Evolutionary conservation across 2,113 vertebrate species (phyloP).

Genomic region (Eptatretus burgeri): DNA sequence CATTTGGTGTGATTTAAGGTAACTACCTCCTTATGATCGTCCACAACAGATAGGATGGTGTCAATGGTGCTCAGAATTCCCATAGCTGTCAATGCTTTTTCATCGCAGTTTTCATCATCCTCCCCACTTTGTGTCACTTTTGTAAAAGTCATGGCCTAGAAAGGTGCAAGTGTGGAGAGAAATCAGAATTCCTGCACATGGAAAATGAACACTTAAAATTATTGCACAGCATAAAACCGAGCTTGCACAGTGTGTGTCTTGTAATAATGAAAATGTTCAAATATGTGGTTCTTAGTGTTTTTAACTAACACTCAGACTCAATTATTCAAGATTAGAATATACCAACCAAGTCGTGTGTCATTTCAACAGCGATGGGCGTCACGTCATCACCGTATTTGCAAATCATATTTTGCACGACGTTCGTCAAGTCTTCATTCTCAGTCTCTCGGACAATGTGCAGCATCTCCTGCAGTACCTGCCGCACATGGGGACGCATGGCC

Average conservation of each 20-base stretch:
- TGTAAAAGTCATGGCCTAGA: conserved; percentile 94
- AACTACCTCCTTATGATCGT: conserved; percentile 91
- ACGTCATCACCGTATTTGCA: conserved; percentile 98
- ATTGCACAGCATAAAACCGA: too few relatives aligned
- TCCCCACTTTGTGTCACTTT: conserved; percentile 92
- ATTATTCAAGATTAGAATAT: too few relatives aligned
- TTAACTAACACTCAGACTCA: too few relatives aligned
- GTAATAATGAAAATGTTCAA: too few relatives aligned
- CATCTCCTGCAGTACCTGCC: conserved; percentile 89
- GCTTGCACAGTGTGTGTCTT: too few relatives aligned
- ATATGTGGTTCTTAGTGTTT: too few relatives aligned
- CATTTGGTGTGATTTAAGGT: neutral
- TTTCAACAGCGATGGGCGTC: conserved; percentile 91
- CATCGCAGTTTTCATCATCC: conserved; percentile 88
- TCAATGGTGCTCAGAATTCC: conserved; percentile 96
- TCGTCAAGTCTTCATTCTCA: conserved; percentile 94
- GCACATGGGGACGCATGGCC: conserved; percentile 75
- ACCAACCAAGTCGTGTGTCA: conserved; percentile 92
- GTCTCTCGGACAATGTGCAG: conserved; percentile 94
- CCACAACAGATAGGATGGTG: conserved; percentile 86
- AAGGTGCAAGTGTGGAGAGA: neutral
- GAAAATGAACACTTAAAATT: too few relatives aligned
- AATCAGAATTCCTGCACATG: too few relatives aligned
- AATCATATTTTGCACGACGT: conserved; percentile 99
- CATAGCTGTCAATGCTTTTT: conserved; percentile 98